Conservation (phyloP, 2,888 invertebrate genomes). For the Phaonia tiefii region DNA sequence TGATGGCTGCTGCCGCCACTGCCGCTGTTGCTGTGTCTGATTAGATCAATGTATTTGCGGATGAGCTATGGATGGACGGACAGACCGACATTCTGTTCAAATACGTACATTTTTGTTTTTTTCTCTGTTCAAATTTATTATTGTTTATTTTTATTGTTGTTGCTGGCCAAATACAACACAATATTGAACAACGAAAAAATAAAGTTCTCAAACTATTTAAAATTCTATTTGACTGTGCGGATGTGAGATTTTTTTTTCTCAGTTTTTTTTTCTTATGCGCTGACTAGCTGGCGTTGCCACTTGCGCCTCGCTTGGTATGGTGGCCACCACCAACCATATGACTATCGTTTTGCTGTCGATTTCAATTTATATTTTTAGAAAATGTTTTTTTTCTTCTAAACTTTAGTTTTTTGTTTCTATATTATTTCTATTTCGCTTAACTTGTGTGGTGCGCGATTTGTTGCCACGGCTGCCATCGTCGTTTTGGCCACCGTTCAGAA, state of each 20-base stretch:
- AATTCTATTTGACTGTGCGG: slow-evolving; percentile 48
- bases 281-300: slow-evolving; percentile 21
- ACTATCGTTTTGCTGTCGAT: slow-evolving; percentile 30
- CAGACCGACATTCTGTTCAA: slow-evolving; percentile 17
- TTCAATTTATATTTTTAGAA: slow-evolving; percentile 36
- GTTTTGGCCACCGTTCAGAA: slow-evolving; percentile 1
- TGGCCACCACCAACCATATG: slow-evolving; percentile 5
- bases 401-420: slow-evolving; percentile 23
- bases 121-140: too few species aligned
- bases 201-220: slow-evolving; percentile 28
- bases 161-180: slow-evolving; percentile 37
- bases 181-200: slow-evolving; percentile 23
- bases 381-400: slow-evolving; percentile 19
- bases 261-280: slow-evolving; percentile 5
- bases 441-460: slow-evolving; percentile 6
- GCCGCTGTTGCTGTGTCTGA: slow-evolving; percentile 12
- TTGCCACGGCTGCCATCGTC: not conserved
- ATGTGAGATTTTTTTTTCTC: slow-evolving; percentile 47
- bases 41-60: slow-evolving; percentile 32
- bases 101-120: slow-evolving; percentile 48
- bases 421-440: slow-evolving; percentile 33
- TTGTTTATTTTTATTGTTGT: slow-evolving; percentile 29
- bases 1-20: slow-evolving; percentile 29
- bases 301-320: not conserved
- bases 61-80: slow-evolving; percentile 27